Evolutionary conservation across 2,797 vertebrate genomes (phyloP).

Genomic region (Acridotheres tristis): DNA sequence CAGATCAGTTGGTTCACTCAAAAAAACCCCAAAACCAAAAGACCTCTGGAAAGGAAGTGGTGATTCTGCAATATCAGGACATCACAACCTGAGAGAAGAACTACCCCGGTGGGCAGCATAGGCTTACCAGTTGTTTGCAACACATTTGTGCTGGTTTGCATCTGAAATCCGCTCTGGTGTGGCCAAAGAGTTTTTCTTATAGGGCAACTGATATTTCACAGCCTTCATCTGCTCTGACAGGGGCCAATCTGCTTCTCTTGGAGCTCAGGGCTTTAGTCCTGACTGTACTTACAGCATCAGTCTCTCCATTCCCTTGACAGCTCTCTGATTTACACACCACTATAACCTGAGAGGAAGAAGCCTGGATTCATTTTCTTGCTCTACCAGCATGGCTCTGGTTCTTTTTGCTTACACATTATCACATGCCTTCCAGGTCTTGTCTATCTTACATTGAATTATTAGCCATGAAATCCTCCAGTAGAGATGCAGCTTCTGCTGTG

Average conservation of each 20-base stretch:
- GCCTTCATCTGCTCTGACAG: not conserved
- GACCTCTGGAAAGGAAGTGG: not conserved
- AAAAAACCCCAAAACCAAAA: not conserved
- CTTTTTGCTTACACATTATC: not conserved
- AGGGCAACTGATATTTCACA: not conserved
- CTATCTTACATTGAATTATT: not conserved
- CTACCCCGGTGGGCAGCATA: not conserved
- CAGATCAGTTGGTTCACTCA: not conserved
- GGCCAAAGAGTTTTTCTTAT: not conserved
- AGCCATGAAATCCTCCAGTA: conserved; percentile 7
- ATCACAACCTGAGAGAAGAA: not conserved
- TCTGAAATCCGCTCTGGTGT: not conserved
- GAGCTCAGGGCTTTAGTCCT: not conserved
- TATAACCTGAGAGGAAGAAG: not conserved
- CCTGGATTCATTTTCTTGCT: not conserved
- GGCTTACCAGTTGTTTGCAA: not conserved
- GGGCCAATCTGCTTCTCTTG: not conserved
- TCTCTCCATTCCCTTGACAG: not conserved
- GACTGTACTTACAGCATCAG: not conserved
- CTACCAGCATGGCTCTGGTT: not conserved
- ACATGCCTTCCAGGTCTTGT: conserved; percentile 10
- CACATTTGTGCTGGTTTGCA: not conserved
- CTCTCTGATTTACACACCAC: not conserved
- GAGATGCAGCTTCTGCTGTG: not conserved
- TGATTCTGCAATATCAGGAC: not conserved